Evolutionary conservation across 2,113 vertebrate genomes (phyloP).

Genomic region (Vulpes vulpes): DNA sequence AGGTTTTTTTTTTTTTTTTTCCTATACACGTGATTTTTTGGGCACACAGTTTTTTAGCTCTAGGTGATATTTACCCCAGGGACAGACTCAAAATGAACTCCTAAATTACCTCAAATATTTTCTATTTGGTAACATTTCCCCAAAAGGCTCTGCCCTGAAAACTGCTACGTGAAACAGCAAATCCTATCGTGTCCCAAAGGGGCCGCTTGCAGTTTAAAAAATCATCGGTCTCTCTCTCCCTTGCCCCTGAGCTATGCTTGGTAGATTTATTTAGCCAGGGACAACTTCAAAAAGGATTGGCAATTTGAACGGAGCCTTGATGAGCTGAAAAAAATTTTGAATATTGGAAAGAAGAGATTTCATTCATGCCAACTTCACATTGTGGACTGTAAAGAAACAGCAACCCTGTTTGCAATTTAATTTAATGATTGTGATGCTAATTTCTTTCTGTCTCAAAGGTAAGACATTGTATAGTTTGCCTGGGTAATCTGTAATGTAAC

Average conservation of each 20-base stretch:
- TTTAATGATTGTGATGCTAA: background rate
- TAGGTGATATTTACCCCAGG: conserved; percentile 49
- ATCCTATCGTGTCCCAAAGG: conserved; percentile 41
- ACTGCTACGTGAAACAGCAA: conserved; percentile 38
- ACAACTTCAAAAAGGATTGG: conserved; percentile 53
- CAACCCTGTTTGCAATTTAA: background rate
- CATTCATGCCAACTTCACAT: background rate
- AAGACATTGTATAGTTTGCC: background rate
- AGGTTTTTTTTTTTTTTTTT: conserved; percentile 16
- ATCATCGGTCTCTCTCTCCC: background rate
- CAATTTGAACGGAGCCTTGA: conserved; percentile 33
- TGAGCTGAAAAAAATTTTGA: background rate
- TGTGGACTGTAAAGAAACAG: background rate
- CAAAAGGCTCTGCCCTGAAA: conserved; percentile 48
- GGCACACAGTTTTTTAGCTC: conserved; percentile 35
- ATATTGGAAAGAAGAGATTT: conserved; percentile 1
- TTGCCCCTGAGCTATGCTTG: background rate
- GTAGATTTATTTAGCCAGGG: conserved; percentile 62
- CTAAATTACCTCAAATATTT: conserved; percentile 67
- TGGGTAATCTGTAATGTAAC: background rate
- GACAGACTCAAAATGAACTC: conserved; percentile 45
- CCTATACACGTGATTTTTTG: background rate
- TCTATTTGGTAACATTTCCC: conserved; percentile 64
- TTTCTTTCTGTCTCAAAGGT: background rate
- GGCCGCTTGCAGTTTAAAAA: conserved; percentile 25